Evolutionary conservation across 1,140 invertebrate genomes (phyloP), one percentile per base, ranked within the genome.

Genomic region (Diabrotica undecimpunctata): DNA sequence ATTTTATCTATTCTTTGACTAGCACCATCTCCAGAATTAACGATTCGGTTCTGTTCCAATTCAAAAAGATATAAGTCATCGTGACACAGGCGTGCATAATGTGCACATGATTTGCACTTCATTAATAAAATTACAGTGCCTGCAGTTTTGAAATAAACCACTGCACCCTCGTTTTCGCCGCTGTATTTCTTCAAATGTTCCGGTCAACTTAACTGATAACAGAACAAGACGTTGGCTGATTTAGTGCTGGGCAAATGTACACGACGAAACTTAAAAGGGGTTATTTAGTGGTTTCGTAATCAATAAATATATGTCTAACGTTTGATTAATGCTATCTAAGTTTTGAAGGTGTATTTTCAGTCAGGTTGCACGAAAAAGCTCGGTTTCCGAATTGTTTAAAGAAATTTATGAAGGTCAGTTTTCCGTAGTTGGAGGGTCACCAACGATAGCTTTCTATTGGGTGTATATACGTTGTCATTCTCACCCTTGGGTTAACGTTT

Each of bases 101-200:
- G 52, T 37, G 50, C 13, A 62, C 12, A 37, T 25, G 25, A 25
- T 50, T 62, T 50, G 38, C 60, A 57, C 55, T 37, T 57, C 55
- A 37, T 57, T 35, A 11, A 57, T 57, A 57, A 57, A 57, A 57
- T 57, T 57, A 37, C 55, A 57, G 37, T 36, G n/a, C 41, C 41
- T 57, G 55, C 14, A 57, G 55, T n/a, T 57, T n/a, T 57, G 55
- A 57, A 25, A 37, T 57, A 57, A 11, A 36, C 11, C 11, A 25
- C 35, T 36, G 35, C 55, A 57, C 55, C 36, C 12, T 35, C 25
- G 41, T 8, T 46, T 37, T 36, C 8, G 55, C 11, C 55, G 55
- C 11, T 57, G 36, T 57, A 46, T 57, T 57, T 57, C 55, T 57
- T 36, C 37, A 36, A 36, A 25, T 37, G 55, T 57, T 57, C 37